phyloP scores from a whole-genome alignment of 2,113 vertebrate genomes.

The Prionailurus bengalensis region DNA sequence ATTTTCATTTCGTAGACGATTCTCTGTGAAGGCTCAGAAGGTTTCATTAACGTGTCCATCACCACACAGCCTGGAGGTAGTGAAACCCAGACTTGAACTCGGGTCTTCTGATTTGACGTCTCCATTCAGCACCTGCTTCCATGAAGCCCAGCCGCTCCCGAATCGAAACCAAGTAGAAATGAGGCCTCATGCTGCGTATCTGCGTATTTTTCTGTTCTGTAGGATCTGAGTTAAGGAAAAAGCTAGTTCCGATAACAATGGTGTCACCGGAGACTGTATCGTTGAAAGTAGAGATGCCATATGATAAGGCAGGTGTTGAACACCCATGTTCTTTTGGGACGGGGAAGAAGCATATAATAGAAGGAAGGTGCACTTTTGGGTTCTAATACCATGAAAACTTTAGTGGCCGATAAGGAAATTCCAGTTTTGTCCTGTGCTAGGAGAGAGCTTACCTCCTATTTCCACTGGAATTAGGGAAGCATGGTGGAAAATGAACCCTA shows the following conservation, averaged over 20 bases:
- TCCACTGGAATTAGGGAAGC: neutral
- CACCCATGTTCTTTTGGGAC: neutral
- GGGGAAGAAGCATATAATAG: neutral
- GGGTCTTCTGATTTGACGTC: conserved; percentile 3
- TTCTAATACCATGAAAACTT: conserved; percentile 18
- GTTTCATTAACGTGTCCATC: neutral
- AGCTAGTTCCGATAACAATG: neutral
- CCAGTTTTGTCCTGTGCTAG: neutral
- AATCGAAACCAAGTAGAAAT: neutral
- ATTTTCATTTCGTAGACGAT: neutral
- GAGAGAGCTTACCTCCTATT: neutral
- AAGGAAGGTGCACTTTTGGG: neutral
- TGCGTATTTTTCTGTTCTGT: neutral
- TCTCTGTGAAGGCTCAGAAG: neutral
- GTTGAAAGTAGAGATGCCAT: neutral
- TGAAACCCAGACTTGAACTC: neutral
- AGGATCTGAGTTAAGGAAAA: conserved; percentile 33
- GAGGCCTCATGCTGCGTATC: neutral
- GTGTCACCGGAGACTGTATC: neutral
- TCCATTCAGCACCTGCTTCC: accelerated
- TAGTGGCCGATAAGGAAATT: neutral
- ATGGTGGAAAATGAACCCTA: neutral
- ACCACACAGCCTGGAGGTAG: neutral
- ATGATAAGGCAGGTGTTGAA: neutral
- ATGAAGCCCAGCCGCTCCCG: neutral